phyloP scores from a whole-genome alignment of 2,888 invertebrate genomes.

The Penaeus monodon region DNA sequence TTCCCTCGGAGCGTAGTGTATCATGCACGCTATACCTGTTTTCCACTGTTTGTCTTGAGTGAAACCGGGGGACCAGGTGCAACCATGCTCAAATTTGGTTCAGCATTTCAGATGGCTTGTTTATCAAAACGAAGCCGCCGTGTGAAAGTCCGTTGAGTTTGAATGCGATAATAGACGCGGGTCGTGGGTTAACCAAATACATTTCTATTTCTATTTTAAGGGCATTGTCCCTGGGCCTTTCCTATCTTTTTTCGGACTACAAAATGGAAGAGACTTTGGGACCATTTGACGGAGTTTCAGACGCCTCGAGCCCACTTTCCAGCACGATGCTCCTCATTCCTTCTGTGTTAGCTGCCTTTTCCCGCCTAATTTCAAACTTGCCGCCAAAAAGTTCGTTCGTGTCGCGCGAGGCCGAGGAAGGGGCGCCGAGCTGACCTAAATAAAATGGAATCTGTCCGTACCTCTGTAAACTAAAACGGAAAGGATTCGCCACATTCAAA shows the following conservation, averaged over 20 bases:
- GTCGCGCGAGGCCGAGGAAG: neutral
- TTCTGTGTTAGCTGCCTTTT: slow-evolving; percentile 30
- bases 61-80: too few relatives aligned
- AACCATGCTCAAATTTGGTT: too few relatives aligned
- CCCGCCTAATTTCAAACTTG: slow-evolving; percentile 25
- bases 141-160: too few relatives aligned
- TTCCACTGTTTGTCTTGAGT: neutral
- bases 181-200: too few relatives aligned
- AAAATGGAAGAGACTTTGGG: slow-evolving; percentile 50
- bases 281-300: slow-evolving; percentile 55
- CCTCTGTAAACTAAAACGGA: slow-evolving; percentile 38
- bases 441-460: slow-evolving; percentile 42
- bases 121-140: too few relatives aligned
- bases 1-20: neutral
- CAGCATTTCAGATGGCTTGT: too few relatives aligned
- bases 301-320: slow-evolving; percentile 49
- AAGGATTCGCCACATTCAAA: slow-evolving; percentile 59
- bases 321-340: slow-evolving; percentile 48
- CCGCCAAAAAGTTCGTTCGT: slow-evolving; percentile 8
- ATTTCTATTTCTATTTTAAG: slow-evolving; percentile 21
- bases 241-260: slow-evolving; percentile 29
- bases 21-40: slow-evolving; percentile 7
- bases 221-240: slow-evolving; percentile 39
- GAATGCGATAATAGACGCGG: too few relatives aligned
- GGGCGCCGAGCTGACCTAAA: slow-evolving; percentile 16